Evolutionary conservation across 2,888 invertebrate genomes (phyloP).

Genomic region (Amphimallon solstitiale): DNA sequence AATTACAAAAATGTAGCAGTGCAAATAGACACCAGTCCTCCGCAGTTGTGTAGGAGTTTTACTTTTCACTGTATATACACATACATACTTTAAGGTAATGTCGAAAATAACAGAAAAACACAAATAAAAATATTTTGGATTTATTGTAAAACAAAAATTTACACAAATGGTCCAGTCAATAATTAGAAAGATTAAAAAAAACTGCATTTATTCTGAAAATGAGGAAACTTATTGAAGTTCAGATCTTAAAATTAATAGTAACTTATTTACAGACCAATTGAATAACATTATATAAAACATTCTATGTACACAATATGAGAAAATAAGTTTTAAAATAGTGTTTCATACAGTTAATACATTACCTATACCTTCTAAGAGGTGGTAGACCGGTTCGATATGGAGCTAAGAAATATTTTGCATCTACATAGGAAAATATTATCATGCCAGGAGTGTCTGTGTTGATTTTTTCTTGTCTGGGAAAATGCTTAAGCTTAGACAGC

Average conservation of each 20-base stretch:
- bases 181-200: too few species aligned
- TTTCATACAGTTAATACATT: conserved; percentile 17
- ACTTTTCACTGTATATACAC: too few species aligned
- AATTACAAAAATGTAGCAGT: too few species aligned
- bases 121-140: neutral
- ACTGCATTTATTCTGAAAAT: too few species aligned
- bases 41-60: too few species aligned
- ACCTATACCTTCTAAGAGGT: conserved; percentile 19
- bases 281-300: too few species aligned
- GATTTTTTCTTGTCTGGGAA: conserved; percentile 6
- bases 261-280: too few species aligned
- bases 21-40: too few species aligned
- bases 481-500: conserved; percentile 31
- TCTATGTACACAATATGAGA: neutral
- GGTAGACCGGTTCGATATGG: conserved; percentile 20
- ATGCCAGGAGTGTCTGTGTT: neutral
- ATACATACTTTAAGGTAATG: too few species aligned
- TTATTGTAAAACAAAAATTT: neutral
- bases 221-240: too few species aligned
- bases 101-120: neutral
- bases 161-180: too few species aligned
- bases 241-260: too few species aligned
- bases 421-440: conserved; percentile 14
- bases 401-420: conserved; percentile 12
- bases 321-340: neutral